Percentiles rank a stretch among this genome's conserved stretches.
phyloP scores from a whole-genome alignment of 1,140 invertebrate species.

The Drosophila kikkawai region DNA sequence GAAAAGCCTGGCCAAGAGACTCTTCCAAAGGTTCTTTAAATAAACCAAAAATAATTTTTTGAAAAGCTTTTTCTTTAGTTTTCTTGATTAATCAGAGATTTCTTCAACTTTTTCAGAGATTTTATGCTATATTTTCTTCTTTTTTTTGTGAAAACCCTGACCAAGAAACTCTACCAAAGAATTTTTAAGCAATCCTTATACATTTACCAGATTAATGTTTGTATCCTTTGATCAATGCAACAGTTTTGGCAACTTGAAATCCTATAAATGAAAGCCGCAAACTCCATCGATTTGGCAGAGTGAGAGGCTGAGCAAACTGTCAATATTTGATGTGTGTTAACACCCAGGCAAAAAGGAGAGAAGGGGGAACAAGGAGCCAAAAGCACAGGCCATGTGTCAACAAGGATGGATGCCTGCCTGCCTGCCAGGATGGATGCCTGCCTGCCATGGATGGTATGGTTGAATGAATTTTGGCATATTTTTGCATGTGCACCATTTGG shows the following conservation, averaged over 20 bases:
- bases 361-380: background rate
- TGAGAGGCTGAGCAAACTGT: constrained; percentile 78
- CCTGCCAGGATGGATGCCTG: constrained; percentile 10
- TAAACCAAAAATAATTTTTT: background rate
- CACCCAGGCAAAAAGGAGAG: constrained; percentile 47
- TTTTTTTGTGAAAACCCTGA: too few species aligned
- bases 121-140: too few species aligned
- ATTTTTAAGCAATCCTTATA: too few species aligned
- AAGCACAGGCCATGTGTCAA: constrained; percentile 62
- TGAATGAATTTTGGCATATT: constrained; percentile 72
- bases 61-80: background rate
- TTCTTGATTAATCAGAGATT: background rate
- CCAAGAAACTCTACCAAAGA: too few species aligned
- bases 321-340: constrained; percentile 84
- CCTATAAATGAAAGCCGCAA: constrained; percentile 4
- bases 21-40: background rate
- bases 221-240: background rate
- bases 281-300: constrained; percentile 54
- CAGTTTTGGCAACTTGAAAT: constrained; percentile 3
- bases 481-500: constrained; percentile 82
- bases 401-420: constrained; percentile 47
- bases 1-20: background rate
- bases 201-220: background rate
- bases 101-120: background rate
- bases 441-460: constrained; percentile 8